Base-by-base conservation (phyloP, 1,140 invertebrate genomes). In the Musca domestica region DNA sequence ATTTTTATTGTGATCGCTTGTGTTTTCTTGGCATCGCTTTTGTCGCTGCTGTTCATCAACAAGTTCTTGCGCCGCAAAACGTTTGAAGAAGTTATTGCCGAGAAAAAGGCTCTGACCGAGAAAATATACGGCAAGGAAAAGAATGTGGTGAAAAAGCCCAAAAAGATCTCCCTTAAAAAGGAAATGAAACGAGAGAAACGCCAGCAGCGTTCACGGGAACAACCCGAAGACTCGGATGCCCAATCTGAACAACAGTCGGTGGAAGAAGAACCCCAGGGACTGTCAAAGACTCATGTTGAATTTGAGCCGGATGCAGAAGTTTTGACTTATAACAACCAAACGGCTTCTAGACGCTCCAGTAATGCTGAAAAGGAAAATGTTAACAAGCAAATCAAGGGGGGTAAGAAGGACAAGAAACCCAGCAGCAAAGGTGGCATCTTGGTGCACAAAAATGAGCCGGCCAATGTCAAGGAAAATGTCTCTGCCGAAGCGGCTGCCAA, bases 371-470 rank as follows among this genome's bases (percentile, higher is more conserved):
- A 70, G 46, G 52, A 67, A 10, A 65, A 54, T 46, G 64, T 49
- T 17, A 69, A 64, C 54, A 48, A 58, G 72, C 85, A 82, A 73
- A 72, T 70, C 34, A 82, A 72, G 74, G 83, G 83, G 74, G 83
- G 83, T 72, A 87, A 86, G 76, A 87, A 87, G 76, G 77, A 80
- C 17, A 80, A 77, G 41, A 78, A 76, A 25, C 75, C 71, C 68
- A 73, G 66, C 4, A 58, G 49, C n/a, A 69, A 54, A n/a, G 49
- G 68, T 34, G 76, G 80, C 5, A 90, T 90, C 71, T 82, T 89
- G 69, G 72, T 87, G 20, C 90, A 90, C 76, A 89, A 88, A 76
- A 86, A 87, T 74, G 88, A 90, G 67, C 80, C 85, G 3, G 77
- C 81, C 65, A 71, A 82, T 20, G 72, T 87, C 14, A 75, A 79